These are phyloP conservation scores for Drosophila insularis DNA, from an alignment of 1,140 invertebrate genomes.

Conservation along the genomic window DNA sequence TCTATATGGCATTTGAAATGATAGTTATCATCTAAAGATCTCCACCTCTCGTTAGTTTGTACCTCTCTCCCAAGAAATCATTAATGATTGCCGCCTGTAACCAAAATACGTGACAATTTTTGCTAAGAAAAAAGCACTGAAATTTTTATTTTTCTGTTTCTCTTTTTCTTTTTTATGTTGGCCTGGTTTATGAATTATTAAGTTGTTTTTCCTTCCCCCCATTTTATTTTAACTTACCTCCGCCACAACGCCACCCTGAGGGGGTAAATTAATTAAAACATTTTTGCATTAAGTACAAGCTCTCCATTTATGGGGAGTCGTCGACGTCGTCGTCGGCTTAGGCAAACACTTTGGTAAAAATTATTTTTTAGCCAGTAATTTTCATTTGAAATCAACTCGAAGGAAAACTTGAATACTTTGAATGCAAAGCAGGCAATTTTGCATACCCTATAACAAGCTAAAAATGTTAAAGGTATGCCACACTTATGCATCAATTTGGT, in stretches of 20 bases:
- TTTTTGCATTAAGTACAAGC: conserved; percentile 70
- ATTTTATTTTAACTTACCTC: background rate
- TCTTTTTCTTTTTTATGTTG: background rate
- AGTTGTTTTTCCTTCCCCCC: conserved; percentile 56
- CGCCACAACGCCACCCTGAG: background rate
- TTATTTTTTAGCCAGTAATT: conserved; percentile 65
- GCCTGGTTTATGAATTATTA: conserved; percentile 70
- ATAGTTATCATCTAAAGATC: conserved; percentile 58
- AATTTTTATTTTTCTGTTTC: conserved; percentile 18
- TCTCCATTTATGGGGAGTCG: conserved; percentile 12
- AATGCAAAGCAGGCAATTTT: conserved; percentile 75
- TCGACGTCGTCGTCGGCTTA: conserved; percentile 1
- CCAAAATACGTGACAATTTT: conserved; percentile 65
- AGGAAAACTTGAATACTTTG: conserved; percentile 49
- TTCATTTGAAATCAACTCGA: conserved; percentile 64
- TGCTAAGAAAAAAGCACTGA: conserved; percentile 13
- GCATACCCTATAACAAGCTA: background rate
- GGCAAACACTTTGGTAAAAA: conserved; percentile 68
- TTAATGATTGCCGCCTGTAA: conserved; percentile 47
- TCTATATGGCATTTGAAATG: conserved; percentile 27
- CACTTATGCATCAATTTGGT: background rate
- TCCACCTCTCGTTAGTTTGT: conserved; percentile 24
- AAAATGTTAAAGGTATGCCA: background rate
- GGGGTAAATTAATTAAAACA: conserved; percentile 76
- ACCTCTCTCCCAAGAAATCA: conserved; percentile 62